A percentile compares a stretch with the other conserved stretches of the same genome.
Conservation (phyloP, 2,888 invertebrate genomes). For the Drosophila colorata region DNA sequence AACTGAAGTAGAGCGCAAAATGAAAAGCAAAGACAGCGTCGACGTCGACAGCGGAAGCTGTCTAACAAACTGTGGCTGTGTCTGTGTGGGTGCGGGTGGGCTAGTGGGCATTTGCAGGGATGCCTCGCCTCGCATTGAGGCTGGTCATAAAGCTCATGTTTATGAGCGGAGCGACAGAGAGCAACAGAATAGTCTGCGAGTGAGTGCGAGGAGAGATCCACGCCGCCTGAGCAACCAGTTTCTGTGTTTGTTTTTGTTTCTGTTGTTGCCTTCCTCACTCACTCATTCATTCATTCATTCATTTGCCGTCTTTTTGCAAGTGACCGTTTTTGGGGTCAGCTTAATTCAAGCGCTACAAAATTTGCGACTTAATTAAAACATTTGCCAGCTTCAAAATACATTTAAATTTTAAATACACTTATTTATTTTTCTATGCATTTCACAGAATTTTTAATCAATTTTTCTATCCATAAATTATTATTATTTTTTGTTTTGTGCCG, state of each 20-base stretch:
- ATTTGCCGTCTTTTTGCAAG: constrained; percentile 49
- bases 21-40: constrained; percentile 47
- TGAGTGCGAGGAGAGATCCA: constrained; percentile 9
- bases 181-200: constrained; percentile 8
- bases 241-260: constrained; percentile 37
- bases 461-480: constrained; percentile 2
- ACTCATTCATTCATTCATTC: constrained; percentile 35
- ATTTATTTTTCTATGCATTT: constrained; percentile 19
- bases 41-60: constrained; percentile 64
- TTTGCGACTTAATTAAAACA: constrained; percentile 73
- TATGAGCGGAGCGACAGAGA: constrained; percentile 44
- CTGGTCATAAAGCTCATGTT: constrained; percentile 70
- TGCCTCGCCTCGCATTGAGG: constrained; percentile 64
- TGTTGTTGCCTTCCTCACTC: constrained; percentile 17
- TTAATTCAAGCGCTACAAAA: constrained; percentile 59
- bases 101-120: constrained; percentile 40
- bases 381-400: constrained; percentile 42
- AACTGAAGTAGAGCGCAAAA: constrained; percentile 64
- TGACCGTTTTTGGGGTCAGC: constrained; percentile 67
- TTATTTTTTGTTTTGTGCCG: not conserved
- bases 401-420: constrained; percentile 31
- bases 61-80: constrained; percentile 57
- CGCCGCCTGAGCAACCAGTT: constrained; percentile 55
- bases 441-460: constrained; percentile 9
- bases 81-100: constrained; percentile 19